Evolutionary conservation across 2,888 invertebrate species (phyloP).

Genomic region (Eupithecia pulchellata): DNA sequence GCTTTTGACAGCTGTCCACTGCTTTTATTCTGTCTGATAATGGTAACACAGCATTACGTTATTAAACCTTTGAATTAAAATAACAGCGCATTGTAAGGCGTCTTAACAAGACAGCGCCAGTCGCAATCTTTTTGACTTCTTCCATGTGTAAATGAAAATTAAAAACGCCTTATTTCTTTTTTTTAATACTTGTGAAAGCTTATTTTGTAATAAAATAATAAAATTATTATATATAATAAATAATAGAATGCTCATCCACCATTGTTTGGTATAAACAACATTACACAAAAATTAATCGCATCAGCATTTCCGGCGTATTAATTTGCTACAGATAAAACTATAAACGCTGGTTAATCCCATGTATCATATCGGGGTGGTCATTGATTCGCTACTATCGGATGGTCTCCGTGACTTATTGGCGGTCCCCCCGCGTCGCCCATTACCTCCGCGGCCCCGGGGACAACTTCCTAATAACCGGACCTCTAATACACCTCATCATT

Average conservation of each 20-base stretch:
- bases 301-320: conserved; percentile 77
- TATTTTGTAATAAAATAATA: too few species aligned
- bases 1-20: conserved; percentile 76
- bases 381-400: conserved; percentile 81
- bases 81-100: background rate
- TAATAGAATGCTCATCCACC: background rate
- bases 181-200: too few species aligned
- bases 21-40: conserved; percentile 52
- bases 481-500: conserved; percentile 76
- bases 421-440: conserved; percentile 73
- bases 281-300: conserved; percentile 70
- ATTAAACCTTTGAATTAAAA: background rate
- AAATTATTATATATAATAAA: too few species aligned
- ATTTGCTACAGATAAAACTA: conserved; percentile 79
- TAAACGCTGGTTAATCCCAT: conserved; percentile 80
- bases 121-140: too few species aligned
- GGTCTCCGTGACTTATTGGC: conserved; percentile 76
- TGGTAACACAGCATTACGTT: background rate
- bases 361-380: conserved; percentile 83
- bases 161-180: too few species aligned
- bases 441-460: conserved; percentile 59
- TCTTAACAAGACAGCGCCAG: conserved; percentile 6
- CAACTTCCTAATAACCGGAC: conserved; percentile 54
- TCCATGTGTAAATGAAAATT: too few species aligned
- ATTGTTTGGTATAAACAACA: conserved; percentile 21